These are phyloP conservation scores for Neoarius graeffei DNA, from an alignment of 2,113 vertebrate species.

Conservation along the genomic window DNA sequence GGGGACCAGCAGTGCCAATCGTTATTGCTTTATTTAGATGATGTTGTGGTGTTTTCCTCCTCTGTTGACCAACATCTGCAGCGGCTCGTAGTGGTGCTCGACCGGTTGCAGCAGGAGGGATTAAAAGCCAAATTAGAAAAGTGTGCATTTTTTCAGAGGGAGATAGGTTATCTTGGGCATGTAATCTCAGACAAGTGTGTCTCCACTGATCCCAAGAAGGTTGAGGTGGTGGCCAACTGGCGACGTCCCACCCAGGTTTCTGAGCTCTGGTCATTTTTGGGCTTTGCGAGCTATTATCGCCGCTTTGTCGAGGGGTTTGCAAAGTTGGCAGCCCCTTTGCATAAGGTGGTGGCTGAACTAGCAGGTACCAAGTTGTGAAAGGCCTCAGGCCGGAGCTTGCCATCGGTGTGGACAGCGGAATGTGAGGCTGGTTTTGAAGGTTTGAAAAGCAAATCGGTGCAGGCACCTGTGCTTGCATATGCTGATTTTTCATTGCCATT, in stretches of 20 bases:
- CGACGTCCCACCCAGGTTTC: background rate
- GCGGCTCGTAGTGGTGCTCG: background rate
- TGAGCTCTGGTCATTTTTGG: background rate
- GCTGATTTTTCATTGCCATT: too few relatives aligned
- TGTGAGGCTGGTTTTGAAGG: too few relatives aligned
- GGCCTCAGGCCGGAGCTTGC: too few relatives aligned
- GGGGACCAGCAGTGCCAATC: background rate
- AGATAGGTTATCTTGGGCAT: background rate
- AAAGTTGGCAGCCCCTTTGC: too few relatives aligned
- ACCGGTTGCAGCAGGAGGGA: background rate
- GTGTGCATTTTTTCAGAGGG: slow-evolving; percentile 4
- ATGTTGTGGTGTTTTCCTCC: background rate
- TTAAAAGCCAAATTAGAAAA: slow-evolving; percentile 15
- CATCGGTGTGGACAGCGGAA: too few relatives aligned
- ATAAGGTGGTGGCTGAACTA: too few relatives aligned
- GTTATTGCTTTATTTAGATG: background rate
- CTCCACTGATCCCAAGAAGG: slow-evolving; percentile 6
- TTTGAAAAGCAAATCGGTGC: too few relatives aligned
- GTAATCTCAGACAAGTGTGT: background rate
- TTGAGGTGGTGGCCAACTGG: slow-evolving; percentile 15
- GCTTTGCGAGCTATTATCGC: background rate
- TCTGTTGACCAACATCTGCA: background rate
- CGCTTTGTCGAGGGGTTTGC: background rate
- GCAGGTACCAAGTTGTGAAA: too few relatives aligned
- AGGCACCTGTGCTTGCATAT: too few relatives aligned